A percentile compares a stretch with the other conserved stretches of the same genome.
Conservation (phyloP, 2,888 invertebrate genomes). For the Cantharis lateralis region DNA sequence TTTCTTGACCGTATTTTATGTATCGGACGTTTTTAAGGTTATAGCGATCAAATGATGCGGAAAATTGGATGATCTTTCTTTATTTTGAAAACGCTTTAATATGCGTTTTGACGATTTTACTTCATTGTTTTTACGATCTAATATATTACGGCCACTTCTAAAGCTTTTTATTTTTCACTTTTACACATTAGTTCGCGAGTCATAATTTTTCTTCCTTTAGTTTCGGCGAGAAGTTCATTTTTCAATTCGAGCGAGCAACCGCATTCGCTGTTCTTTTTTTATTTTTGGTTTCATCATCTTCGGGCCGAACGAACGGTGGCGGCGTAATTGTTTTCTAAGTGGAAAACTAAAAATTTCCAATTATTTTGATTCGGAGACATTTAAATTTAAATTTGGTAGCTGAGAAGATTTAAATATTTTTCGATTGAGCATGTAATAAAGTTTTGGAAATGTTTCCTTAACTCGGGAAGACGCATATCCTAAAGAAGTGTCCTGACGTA, state of each 20-base stretch:
- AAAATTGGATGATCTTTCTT: conserved; percentile 39
- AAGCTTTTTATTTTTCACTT: not conserved
- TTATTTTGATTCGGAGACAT: not conserved
- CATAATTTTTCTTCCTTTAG: not conserved
- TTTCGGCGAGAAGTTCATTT: not conserved
- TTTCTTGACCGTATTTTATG: conserved; percentile 45
- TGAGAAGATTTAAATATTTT: not conserved
- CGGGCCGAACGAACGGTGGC: no score
- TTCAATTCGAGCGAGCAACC: not conserved
- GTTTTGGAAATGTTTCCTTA: conserved; percentile 13
- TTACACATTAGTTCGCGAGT: not conserved
- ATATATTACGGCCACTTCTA: not conserved
- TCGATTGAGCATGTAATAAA: not conserved
- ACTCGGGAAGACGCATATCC: conserved; percentile 27
- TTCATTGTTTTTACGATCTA: conserved; percentile 11
- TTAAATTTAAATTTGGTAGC: not conserved
- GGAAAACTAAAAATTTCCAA: not conserved
- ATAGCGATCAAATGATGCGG: conserved; percentile 43
- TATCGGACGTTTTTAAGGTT: conserved; percentile 44
- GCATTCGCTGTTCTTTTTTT: not conserved
- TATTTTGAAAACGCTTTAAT: conserved; percentile 33
- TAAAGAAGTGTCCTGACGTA: conserved; percentile 39
- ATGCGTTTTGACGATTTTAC: conserved; percentile 25
- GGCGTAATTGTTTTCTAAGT: not conserved
- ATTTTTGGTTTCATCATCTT: no score